These are phyloP conservation scores for Netelia inedita DNA, from an alignment of 2,888 invertebrate genomes.

Conservation along the genomic window DNA sequence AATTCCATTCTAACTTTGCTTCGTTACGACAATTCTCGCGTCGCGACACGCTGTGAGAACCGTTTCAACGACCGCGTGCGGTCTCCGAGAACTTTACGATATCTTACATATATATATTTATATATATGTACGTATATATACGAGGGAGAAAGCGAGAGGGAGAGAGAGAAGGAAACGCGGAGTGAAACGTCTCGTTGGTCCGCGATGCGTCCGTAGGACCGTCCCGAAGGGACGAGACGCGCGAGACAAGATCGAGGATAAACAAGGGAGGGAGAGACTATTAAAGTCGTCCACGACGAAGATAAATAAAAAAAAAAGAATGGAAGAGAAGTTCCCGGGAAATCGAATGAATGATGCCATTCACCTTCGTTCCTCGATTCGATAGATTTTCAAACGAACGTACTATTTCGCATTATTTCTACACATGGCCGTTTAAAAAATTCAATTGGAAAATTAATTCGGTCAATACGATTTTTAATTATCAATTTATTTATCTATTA, in stretches of 20 bases:
- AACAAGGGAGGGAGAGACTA: not conserved
- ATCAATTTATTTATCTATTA: no score
- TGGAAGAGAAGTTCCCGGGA: not conserved
- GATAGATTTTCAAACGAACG: not conserved
- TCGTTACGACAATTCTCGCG: not conserved
- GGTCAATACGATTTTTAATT: no score
- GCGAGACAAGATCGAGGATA: not conserved
- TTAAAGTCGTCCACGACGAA: not conserved
- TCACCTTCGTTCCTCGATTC: not conserved
- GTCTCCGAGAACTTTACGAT: conserved; percentile 33
- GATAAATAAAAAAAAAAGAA: not conserved
- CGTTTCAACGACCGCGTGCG: conserved; percentile 31
- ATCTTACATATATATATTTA: conserved; percentile 28
- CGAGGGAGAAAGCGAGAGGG: conserved; percentile 1
- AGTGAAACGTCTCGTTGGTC: not conserved
- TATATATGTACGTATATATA: conserved; percentile 3
- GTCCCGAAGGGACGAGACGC: not conserved
- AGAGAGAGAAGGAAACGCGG: conserved; percentile 10
- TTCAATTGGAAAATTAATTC: no score
- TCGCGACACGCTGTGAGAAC: conserved; percentile 13
- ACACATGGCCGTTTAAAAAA: no score
- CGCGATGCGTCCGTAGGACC: not conserved
- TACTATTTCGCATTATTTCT: no score
- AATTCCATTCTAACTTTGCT: not conserved
- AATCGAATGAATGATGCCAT: conserved; percentile 7